Conservation (phyloP, 2,888 invertebrate genomes). For the Nephrocerus scutellatus region DNA sequence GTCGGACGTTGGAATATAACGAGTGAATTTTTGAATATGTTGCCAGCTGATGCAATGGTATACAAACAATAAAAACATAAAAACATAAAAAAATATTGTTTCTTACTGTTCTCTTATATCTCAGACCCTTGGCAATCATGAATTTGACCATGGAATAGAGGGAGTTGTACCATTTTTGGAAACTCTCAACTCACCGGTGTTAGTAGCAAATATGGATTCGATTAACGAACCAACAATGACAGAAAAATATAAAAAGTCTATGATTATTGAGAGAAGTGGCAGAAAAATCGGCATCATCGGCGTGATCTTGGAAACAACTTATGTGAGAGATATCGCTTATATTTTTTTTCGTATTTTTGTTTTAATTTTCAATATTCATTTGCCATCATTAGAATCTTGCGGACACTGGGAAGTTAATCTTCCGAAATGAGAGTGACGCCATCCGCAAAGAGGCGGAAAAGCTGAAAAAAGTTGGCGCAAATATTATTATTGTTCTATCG, state of each 20-base stretch:
- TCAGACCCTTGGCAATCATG: conserved; percentile 79
- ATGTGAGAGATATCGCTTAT: conserved; percentile 51
- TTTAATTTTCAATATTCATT: not conserved
- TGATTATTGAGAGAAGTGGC: conserved; percentile 56
- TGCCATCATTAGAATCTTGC: conserved; percentile 54
- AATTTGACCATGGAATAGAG: conserved; percentile 70
- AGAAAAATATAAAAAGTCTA: conserved; percentile 57
- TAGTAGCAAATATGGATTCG: conserved; percentile 71
- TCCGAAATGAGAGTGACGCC: conserved; percentile 62
- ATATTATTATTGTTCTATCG: conserved; percentile 76
- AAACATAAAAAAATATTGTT: not conserved
- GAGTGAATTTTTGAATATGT: conserved; percentile 64
- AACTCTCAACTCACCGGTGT: conserved; percentile 54
- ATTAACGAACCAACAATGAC: conserved; percentile 58
- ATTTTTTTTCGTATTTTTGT: too few relatives aligned
- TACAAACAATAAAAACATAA: conserved; percentile 28
- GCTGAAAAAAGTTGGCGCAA: conserved; percentile 56
- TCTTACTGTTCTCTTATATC: conserved; percentile 8
- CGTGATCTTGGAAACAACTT: conserved; percentile 61
- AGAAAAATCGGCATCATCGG: conserved; percentile 73
- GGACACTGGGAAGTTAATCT: conserved; percentile 58
- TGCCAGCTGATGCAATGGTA: conserved; percentile 73
- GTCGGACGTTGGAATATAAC: conserved; percentile 68
- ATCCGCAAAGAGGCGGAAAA: conserved; percentile 61
- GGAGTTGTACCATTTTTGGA: conserved; percentile 67